phyloP scores from a whole-genome alignment of 2,888 invertebrate genomes.

The Congeria kusceri region DNA sequence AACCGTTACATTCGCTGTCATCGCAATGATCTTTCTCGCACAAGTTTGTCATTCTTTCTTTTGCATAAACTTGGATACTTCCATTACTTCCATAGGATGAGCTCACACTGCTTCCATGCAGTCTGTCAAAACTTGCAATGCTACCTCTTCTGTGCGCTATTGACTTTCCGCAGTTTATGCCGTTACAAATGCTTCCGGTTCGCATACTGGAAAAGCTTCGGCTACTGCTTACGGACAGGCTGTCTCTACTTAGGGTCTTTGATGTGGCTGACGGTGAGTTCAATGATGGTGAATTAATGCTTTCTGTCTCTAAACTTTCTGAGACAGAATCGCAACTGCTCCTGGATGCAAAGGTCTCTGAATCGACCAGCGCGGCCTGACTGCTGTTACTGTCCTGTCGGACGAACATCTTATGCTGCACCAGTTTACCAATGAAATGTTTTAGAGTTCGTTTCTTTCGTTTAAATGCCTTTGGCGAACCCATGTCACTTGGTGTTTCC shows the following conservation, averaged over 20 bases:
- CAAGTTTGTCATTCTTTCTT: slow-evolving; percentile 17
- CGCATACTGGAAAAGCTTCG: too few relatives aligned
- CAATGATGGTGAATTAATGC: slow-evolving; percentile 55
- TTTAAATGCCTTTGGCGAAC: slow-evolving; percentile 24
- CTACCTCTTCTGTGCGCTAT: neutral
- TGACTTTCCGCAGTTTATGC: slow-evolving; percentile 19
- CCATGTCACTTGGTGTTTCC: slow-evolving; percentile 7
- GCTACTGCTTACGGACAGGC: neutral
- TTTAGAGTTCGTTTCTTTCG: slow-evolving; percentile 44
- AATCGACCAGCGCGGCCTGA: slow-evolving; percentile 56
- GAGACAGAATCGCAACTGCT: slow-evolving; percentile 59
- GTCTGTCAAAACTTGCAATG: neutral
- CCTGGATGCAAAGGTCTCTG: slow-evolving; percentile 51
- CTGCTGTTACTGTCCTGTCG: slow-evolving; percentile 64
- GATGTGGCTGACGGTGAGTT: slow-evolving; percentile 34
- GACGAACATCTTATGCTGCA: slow-evolving; percentile 42
- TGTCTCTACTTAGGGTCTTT: neutral
- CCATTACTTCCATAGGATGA: too few relatives aligned
- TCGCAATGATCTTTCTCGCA: slow-evolving; percentile 62
- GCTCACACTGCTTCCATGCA: too few relatives aligned
- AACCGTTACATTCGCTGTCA: slow-evolving; percentile 31
- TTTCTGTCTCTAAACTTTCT: slow-evolving; percentile 54
- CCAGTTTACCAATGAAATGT: slow-evolving; percentile 60
- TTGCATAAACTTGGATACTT: neutral
- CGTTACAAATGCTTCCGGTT: slow-evolving; percentile 7